Base-by-base conservation (phyloP, 2,113 vertebrate species). In the Anser cygnoides region DNA sequence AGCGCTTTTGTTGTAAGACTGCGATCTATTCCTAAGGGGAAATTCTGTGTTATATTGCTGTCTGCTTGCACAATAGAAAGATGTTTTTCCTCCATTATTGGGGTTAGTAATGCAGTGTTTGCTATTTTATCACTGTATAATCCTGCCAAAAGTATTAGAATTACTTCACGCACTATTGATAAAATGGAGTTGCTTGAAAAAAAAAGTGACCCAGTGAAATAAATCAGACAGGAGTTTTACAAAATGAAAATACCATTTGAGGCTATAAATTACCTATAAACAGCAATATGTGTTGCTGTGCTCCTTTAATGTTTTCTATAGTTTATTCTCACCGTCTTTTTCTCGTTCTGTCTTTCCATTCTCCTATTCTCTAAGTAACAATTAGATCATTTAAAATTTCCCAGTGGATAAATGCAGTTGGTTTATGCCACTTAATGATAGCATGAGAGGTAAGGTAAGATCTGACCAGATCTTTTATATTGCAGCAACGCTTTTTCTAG, bases 61-160 rank as follows among this genome's bases (percentile, higher is more conserved):
- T 70, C 95, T 95, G 93, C 86, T 96, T 92, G 89, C 93, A 95
- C 92, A 96, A 96, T 75, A 82, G 71, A 79, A 91, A 84, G 84
- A 95, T 91, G 81, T 87, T 96, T 96, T 95, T 54, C 77, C 87
- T 93, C 84, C 66, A 50, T 95, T 96, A 94, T 43, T 92, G 0
- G 77, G 89, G 95, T 87, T 96, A 91, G 77, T 93, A 97, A 94
- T 91, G 95, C 84, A 92, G 82, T 91, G 92, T 93, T 96, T 96
- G 95, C 77, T 89, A 29, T 95, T 90, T 94, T 90, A 86, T 72
- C 11, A 2, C 89, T 79, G 21, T n/a, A 39, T 65, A 18, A 33
- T 81, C 49, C 58, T 96, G 86, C 90, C 95, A 95, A 33, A 91
- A 91, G 80, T 73, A 93, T 89, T 70, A 58, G 54, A 57, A 55